Evolutionary conservation across 2,888 invertebrate species (phyloP), one percentile per base, ranked within the genome.

Genomic region (Liposcelis brunnea): DNA sequence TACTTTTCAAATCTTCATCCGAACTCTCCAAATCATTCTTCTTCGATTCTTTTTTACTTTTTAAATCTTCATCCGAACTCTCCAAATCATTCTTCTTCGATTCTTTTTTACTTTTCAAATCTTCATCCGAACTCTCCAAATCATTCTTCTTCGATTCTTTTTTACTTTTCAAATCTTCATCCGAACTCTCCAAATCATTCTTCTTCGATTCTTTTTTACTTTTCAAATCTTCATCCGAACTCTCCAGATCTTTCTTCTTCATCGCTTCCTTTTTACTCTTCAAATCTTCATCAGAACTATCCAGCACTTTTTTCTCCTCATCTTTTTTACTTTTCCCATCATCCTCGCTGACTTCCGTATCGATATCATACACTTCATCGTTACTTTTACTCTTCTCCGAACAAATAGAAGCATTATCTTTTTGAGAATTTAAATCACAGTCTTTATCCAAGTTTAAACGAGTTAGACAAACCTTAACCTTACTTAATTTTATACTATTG

Each of bases 291-390:
- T 42, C 35, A 32, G 43, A 37, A 31, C 42, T 46, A 11, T 43
- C 31, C n/a, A 38, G 10, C 16, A 42, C 44, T 16, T 38, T 36
- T 21, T 38, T 42, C 37, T 50, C 38, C 38, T 43, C 38, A 38
- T 45, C 46, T 16, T 37, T 46, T 38, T 48, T 45, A 6, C 43
- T 44, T 33, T 42, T 49, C 33, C 19, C 43, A 19, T 43, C 31
- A 32, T 33, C 47, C 47, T 26, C 47, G 50, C 31, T 49, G 49
- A 36, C 47, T 48, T 12, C 16, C 6, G 50, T 49, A 31, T 49
- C 50, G 7, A 48, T 49, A 15, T 49, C 50, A 2, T 49, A 47
- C 18, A 50, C 43, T 50, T 52, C 6, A 21, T 42, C 14, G 50
- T 42, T n/a, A 52, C 46, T 45, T 48, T 49, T 45, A 40, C 47